A percentile compares a stretch with the other conserved stretches of the same genome.
phyloP scores from a whole-genome alignment of 2,888 invertebrate genomes.

The Papilio demoleus region DNA sequence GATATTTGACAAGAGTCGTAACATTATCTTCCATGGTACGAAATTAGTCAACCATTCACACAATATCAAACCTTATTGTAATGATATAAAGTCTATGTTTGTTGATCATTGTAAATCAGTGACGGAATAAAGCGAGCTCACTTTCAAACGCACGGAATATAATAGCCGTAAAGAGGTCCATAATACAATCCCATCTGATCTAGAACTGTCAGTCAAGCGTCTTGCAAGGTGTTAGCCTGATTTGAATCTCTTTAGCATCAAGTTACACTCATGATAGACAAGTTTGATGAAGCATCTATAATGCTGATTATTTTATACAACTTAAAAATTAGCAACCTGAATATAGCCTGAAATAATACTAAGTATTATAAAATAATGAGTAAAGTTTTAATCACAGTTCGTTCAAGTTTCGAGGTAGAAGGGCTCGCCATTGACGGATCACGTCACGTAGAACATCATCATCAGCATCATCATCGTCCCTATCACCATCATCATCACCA shows the following conservation, averaged over 20 bases:
- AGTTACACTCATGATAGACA: constrained; percentile 30
- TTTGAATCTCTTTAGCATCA: constrained; percentile 32
- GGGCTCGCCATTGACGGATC: no score
- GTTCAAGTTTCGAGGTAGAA: no score
- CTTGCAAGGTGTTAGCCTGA: constrained; percentile 51
- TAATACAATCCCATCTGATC: constrained; percentile 52
- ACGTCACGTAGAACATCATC: no score
- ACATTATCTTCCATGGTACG: constrained; percentile 53
- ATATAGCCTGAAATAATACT: no score
- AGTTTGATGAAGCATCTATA: constrained; percentile 19
- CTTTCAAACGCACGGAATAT: constrained; percentile 49
- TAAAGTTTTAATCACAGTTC: no score
- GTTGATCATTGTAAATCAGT: constrained; percentile 47
- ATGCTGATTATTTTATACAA: constrained; percentile 1
- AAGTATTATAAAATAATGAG: not conserved
- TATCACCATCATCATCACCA: no score
- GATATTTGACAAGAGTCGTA: constrained; percentile 54
- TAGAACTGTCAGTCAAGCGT: constrained; percentile 64
- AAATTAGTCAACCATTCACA: constrained; percentile 56
- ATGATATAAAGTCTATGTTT: constrained; percentile 45
- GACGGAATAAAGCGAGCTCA: constrained; percentile 52
- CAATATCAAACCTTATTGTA: constrained; percentile 52
- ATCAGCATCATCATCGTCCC: no score
- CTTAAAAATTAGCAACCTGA: no score
- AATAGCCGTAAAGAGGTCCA: constrained; percentile 43